phyloP scores from a whole-genome alignment of 2,888 invertebrate genomes.

The Latrodectus elegans region DNA sequence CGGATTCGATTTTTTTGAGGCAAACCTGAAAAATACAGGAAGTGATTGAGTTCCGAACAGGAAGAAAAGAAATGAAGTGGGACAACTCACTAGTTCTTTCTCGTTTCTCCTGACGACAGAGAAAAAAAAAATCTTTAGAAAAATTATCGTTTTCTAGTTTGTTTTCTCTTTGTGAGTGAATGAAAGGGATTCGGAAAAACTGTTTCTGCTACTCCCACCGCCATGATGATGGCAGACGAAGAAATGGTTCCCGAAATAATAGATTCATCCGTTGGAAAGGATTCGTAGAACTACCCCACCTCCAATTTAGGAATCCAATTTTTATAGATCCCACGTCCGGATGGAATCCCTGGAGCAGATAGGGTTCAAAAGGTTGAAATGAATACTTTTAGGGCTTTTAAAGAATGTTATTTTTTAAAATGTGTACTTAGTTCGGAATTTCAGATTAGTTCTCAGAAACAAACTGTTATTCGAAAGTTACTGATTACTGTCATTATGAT shows the following conservation, averaged over 20 bases:
- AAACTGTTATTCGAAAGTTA: too few relatives aligned
- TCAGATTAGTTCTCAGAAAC: too few relatives aligned
- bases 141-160: background rate
- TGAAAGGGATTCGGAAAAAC: background rate
- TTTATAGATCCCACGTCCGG: too few relatives aligned
- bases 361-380: too few relatives aligned
- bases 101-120: background rate
- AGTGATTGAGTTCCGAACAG: conserved; percentile 27
- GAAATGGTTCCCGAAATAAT: background rate
- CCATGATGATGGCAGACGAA: background rate
- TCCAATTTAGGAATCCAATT: too few relatives aligned
- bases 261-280: background rate
- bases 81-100: background rate
- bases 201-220: background rate
- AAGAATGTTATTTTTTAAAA: too few relatives aligned
- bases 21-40: conserved; percentile 54
- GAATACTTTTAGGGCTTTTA: too few relatives aligned
- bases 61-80: conserved; percentile 11
- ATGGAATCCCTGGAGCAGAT: too few relatives aligned
- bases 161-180: background rate
- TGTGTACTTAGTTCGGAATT: too few relatives aligned
- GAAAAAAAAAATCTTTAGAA: background rate
- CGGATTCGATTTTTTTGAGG: conserved; percentile 18
- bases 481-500: too few relatives aligned
- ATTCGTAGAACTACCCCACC: background rate